Conservation (phyloP, 2,113 vertebrate species). For the Coryphaenoides rupestris region DNA sequence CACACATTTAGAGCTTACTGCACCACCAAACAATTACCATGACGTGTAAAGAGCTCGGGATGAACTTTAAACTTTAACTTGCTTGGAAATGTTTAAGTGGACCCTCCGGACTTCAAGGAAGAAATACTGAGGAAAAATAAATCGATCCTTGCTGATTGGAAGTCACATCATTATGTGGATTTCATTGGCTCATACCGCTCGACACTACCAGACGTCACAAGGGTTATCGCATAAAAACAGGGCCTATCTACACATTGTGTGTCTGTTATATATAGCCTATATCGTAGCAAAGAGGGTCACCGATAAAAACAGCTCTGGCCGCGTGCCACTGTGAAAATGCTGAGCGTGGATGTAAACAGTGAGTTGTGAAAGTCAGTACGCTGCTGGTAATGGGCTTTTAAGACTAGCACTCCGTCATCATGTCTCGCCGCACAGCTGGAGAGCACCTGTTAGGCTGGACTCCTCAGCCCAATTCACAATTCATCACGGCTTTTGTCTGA, state of each 20-base stretch:
- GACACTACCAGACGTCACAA: background rate
- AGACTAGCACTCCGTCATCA: conserved; percentile 54
- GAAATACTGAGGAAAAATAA: too few species aligned
- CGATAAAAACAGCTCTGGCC: conserved; percentile 45
- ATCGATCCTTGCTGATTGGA: too few species aligned
- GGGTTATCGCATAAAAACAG: background rate
- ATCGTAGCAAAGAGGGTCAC: conserved; percentile 28
- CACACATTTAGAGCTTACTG: conserved; percentile 23
- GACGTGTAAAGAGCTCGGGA: conserved; percentile 39
- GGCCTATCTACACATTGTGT: conserved; percentile 19
- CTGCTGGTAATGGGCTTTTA: conserved; percentile 58
- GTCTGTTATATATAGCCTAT: conserved; percentile 17
- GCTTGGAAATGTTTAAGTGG: too few species aligned
- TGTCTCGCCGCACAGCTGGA: conserved; percentile 62
- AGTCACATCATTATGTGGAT: background rate
- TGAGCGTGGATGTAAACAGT: conserved; percentile 61
- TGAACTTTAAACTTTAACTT: conserved; percentile 37
- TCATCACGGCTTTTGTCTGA: conserved; percentile 27
- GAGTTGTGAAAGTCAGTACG: conserved; percentile 64
- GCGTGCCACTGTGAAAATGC: conserved; percentile 54
- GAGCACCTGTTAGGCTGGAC: conserved; percentile 56
- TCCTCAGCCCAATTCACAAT: conserved; percentile 44
- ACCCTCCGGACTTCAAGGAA: too few species aligned
- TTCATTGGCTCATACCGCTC: too few species aligned
- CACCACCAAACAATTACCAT: conserved; percentile 15